Evolutionary conservation across 2,888 invertebrate species (phyloP).

Genomic region (Mythimna pallens): DNA sequence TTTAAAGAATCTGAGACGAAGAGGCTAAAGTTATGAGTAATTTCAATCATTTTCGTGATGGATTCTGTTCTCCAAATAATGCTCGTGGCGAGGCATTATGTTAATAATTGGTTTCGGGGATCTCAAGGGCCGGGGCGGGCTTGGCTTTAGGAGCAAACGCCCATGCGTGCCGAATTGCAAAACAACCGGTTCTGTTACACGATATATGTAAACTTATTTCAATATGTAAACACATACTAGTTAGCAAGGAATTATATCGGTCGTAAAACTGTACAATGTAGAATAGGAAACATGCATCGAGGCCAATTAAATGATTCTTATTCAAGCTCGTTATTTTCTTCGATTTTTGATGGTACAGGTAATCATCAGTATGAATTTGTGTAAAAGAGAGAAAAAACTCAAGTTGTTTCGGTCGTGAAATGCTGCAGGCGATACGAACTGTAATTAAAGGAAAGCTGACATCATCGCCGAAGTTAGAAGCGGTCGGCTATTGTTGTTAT

Average conservation of each 20-base stretch:
- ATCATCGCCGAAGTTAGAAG: slow-evolving; percentile 86
- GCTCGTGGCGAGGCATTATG: slow-evolving; percentile 78
- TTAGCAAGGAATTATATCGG: slow-evolving; percentile 56
- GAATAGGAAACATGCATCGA: slow-evolving; percentile 63
- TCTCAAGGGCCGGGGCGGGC: slow-evolving; percentile 70
- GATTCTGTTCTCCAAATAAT: slow-evolving; percentile 81
- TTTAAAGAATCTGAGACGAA: slow-evolving; percentile 61
- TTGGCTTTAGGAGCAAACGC: slow-evolving; percentile 75
- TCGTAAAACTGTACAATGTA: slow-evolving; percentile 65
- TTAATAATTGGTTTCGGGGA: slow-evolving; percentile 82
- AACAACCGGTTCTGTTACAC: slow-evolving; percentile 80
- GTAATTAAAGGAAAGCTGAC: slow-evolving; percentile 87
- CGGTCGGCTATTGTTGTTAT: slow-evolving; percentile 82
- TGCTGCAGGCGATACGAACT: slow-evolving; percentile 78
- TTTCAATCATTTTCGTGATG: slow-evolving; percentile 84
- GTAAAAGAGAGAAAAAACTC: slow-evolving; percentile 69
- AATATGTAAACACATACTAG: slow-evolving; percentile 74
- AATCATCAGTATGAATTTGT: slow-evolving; percentile 69
- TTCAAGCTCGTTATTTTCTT: slow-evolving; percentile 62
- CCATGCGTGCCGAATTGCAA: slow-evolving; percentile 82
- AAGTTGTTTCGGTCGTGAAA: slow-evolving; percentile 79
- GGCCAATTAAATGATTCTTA: slow-evolving; percentile 64
- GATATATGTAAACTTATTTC: slow-evolving; percentile 78
- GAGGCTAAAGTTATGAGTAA: slow-evolving; percentile 72
- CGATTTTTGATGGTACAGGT: slow-evolving; percentile 62